Percentiles rank a stretch among this genome's conserved stretches.
These are phyloP conservation scores for Circaetus cinerascens DNA, from an alignment of 2,113 vertebrate genomes.

Conservation along the genomic window DNA sequence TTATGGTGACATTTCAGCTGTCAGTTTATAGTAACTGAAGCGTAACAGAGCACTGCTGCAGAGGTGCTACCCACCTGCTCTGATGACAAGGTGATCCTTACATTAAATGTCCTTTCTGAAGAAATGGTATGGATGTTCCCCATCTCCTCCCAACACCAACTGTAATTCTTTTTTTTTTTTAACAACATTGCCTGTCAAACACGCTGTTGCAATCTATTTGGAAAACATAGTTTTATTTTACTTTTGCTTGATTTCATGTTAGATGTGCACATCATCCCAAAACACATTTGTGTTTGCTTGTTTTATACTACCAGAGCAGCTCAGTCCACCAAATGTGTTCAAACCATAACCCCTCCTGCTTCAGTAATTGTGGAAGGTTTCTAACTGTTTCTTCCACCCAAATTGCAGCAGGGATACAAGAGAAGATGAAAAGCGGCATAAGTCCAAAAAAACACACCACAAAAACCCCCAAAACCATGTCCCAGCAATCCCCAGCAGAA, in stretches of 20 bases:
- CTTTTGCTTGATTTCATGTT: background rate
- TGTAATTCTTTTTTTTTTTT: background rate
- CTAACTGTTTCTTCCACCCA: background rate
- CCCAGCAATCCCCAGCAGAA: background rate
- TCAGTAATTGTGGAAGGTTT: background rate
- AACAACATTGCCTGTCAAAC: background rate
- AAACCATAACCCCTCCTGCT: background rate
- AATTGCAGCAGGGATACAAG: background rate
- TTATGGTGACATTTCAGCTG: background rate
- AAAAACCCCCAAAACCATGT: background rate
- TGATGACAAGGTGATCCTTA: background rate
- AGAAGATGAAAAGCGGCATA: background rate
- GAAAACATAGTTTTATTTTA: background rate
- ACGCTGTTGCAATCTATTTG: background rate
- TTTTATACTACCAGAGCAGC: background rate
- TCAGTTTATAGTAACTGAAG: background rate
- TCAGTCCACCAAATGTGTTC: background rate
- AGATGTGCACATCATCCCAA: background rate
- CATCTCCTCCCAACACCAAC: background rate
- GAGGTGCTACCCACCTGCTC: background rate
- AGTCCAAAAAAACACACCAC: background rate
- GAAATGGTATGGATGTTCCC: fast-evolving
- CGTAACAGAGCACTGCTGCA: fast-evolving
- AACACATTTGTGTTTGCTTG: background rate
- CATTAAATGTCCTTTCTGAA: background rate